phyloP scores from a whole-genome alignment of 2,113 vertebrate species.

The Ariopsis seemanni region DNA sequence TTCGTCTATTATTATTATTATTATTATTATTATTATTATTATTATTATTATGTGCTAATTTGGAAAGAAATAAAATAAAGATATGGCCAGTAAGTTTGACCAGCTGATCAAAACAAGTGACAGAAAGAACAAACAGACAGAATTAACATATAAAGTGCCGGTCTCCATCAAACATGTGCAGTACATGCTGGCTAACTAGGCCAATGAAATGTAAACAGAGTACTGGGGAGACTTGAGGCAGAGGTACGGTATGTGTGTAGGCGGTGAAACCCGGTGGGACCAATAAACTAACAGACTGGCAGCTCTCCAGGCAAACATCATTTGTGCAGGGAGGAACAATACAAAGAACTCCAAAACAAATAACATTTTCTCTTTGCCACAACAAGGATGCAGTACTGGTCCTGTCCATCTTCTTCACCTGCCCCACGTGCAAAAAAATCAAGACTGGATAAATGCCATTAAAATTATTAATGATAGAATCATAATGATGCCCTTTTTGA shows the following conservation, averaged over 20 bases:
- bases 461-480: constrained; percentile 19
- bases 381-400: not conserved
- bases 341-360: constrained; percentile 25
- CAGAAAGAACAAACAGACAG: not conserved
- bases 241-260: constrained; percentile 38
- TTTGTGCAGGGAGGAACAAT: constrained; percentile 21
- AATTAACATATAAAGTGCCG: not conserved
- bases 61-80: not conserved
- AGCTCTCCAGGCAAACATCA: constrained; percentile 33
- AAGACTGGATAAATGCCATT: not conserved
- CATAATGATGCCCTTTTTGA: constrained; percentile 17
- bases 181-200: constrained; percentile 28
- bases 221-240: constrained; percentile 26
- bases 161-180: constrained; percentile 4
- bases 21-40: not conserved
- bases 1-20: too few relatives aligned
- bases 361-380: not conserved
- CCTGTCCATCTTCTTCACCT: not conserved
- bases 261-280: constrained; percentile 36
- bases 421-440: not conserved
- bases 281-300: constrained; percentile 45
- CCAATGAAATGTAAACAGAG: constrained; percentile 39
- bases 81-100: not conserved
- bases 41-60: not conserved
- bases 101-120: not conserved